Conservation (phyloP, 2,888 invertebrate species). For the Diploptera punctata region DNA sequence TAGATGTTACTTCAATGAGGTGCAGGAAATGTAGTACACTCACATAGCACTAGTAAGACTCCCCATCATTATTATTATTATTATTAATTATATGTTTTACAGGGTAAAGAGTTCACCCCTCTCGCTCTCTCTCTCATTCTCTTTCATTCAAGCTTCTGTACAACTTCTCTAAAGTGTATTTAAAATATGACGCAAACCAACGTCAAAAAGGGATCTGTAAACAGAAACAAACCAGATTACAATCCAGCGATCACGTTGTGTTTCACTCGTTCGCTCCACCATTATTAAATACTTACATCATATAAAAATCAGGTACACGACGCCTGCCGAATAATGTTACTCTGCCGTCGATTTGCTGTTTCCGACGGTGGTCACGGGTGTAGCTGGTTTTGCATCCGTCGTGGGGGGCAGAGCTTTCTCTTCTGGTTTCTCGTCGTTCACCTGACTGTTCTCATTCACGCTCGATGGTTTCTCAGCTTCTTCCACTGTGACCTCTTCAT, state of each 20-base stretch:
- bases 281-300: conserved; percentile 25
- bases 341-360: conserved; percentile 34
- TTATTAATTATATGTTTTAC: conserved; percentile 15
- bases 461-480: not conserved
- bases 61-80: conserved; percentile 11
- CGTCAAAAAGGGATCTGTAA: conserved; percentile 33
- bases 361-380: conserved; percentile 9
- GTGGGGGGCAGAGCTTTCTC: not conserved
- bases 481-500: not conserved
- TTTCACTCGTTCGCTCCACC: not conserved
- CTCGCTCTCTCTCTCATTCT: conserved; percentile 21
- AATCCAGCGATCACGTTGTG: not conserved
- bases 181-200: conserved; percentile 39
- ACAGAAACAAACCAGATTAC: not conserved
- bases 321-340: conserved; percentile 30
- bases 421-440: conserved; percentile 20
- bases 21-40: conserved; percentile 10
- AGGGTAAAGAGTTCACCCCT: conserved; percentile 21
- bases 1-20: not conserved
- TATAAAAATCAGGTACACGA: conserved; percentile 40
- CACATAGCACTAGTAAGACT: conserved; percentile 17
- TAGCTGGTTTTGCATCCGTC: conserved; percentile 1
- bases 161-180: conserved; percentile 39
- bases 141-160: conserved; percentile 38
- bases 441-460: not conserved